Base-by-base conservation (phyloP, 2,797 vertebrate species). In the Alosa sapidissima region DNA sequence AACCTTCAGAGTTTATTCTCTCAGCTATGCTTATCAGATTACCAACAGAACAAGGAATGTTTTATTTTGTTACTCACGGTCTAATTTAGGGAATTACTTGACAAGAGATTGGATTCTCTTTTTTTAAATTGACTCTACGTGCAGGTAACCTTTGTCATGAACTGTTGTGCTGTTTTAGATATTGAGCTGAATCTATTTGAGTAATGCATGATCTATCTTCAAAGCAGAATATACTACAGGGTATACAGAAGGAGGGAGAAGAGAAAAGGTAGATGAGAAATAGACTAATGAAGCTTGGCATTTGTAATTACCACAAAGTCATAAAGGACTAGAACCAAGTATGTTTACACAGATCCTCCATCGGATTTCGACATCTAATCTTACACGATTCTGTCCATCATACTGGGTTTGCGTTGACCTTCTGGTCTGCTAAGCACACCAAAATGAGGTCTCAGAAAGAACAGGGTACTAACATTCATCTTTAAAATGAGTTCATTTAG, bases 1-100 rank as follows among this genome's bases (percentile, higher is more conserved):
- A 24, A 84, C 68, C 68, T 84, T 84, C 48, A 55, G 41, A 47
- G 36, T 47, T 78, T 45, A 78, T 47, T 78, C 72, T 78, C 16
- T 78, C 72, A 19, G 72, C 41, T 14, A 21, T 9, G 6, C 19
- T 47, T 36, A 78, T 78, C 41, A 78, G 72, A 78, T 78, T 78
- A 78, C 36, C 36, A 78, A 21, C 36, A 78, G 68, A 78, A 1
- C 72, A 41, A 41, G 72, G 72, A 41, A 47, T 78, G 72, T 3
- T 45, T 47, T 45, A 36, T 19, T 62, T 28, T 72, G 28, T 72
- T 36, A 36, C 13, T 41, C 65, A 72, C 1, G 2, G 41, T 41
- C 41, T 41, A 41, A 4, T 41, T 41, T 41, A 51, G 49, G 49
- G 49, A 51, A 51, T 55, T 19, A 55, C 54, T 21, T 21, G 55